These are phyloP conservation scores for Drosophila imparisetae DNA, from an alignment of 2,888 invertebrate genomes.

Conservation along the genomic window DNA sequence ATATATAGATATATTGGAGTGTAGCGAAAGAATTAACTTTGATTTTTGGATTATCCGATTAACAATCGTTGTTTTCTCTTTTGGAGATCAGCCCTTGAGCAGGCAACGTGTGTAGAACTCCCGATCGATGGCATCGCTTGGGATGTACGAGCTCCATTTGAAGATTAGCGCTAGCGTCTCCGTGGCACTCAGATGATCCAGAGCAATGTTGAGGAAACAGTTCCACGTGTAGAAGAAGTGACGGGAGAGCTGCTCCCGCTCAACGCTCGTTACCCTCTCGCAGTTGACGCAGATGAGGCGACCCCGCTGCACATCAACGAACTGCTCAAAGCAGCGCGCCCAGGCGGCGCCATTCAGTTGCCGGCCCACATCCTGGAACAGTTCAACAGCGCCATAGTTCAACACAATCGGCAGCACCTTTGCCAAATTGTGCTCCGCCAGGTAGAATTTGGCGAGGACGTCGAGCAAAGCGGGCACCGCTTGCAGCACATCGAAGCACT, in stretches of 20 bases:
- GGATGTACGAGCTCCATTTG: slow-evolving; percentile 84
- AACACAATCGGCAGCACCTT: slow-evolving; percentile 83
- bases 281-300: slow-evolving; percentile 83
- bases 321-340: slow-evolving; percentile 84
- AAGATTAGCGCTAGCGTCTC: slow-evolving; percentile 82
- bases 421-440: slow-evolving; percentile 83
- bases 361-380: slow-evolving; percentile 82
- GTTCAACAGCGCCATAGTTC: slow-evolving; percentile 82
- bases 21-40: background rate
- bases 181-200: slow-evolving; percentile 81
- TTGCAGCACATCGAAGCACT: slow-evolving; percentile 83
- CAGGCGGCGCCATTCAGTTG: slow-evolving; percentile 77
- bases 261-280: slow-evolving; percentile 78
- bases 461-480: slow-evolving; percentile 83
- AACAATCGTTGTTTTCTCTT: background rate
- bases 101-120: slow-evolving; percentile 84
- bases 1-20: background rate
- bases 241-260: slow-evolving; percentile 80
- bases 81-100: slow-evolving; percentile 73
- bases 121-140: slow-evolving; percentile 84
- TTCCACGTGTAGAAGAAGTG: slow-evolving; percentile 85
- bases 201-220: slow-evolving; percentile 82
- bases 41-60: background rate
- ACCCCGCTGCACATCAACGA: slow-evolving; percentile 83
- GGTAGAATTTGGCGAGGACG: slow-evolving; percentile 83